These are phyloP conservation scores for Gymnocheta viridis DNA, from an alignment of 2,888 invertebrate species.

Conservation along the genomic window DNA sequence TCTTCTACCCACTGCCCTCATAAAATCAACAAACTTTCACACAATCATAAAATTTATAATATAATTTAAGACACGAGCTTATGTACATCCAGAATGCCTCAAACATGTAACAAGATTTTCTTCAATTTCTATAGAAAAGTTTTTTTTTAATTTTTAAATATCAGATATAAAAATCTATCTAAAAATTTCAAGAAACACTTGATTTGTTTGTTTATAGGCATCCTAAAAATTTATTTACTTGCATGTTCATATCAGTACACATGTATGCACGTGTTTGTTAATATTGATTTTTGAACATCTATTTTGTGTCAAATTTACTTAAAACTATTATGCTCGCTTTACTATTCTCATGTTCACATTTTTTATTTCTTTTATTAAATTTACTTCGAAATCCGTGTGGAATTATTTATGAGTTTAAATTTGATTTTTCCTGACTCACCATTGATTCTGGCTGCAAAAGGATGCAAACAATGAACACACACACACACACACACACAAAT, in stretches of 20 bases:
- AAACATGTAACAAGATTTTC: not conserved
- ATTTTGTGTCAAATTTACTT: not conserved
- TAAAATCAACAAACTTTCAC: not conserved
- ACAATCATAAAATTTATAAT: not conserved
- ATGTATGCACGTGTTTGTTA: not conserved
- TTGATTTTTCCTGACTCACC: not conserved
- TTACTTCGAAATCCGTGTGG: too few relatives aligned
- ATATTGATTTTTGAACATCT: not conserved
- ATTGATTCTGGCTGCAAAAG: not conserved
- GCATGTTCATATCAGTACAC: not conserved
- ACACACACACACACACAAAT: too few relatives aligned
- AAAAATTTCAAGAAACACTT: not conserved
- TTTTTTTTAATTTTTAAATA: not conserved
- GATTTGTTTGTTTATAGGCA: not conserved
- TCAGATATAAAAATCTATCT: not conserved
- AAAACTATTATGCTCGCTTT: not conserved
- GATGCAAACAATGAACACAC: too few relatives aligned
- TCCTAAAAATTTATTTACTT: not conserved
- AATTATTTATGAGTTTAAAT: too few relatives aligned
- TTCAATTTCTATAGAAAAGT: not conserved
- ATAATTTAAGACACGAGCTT: not conserved
- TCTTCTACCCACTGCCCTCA: not conserved
- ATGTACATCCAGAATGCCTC: not conserved
- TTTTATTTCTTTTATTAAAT: too few relatives aligned
- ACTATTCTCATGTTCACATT: too few relatives aligned